phyloP scores from a whole-genome alignment of 2,888 invertebrate genomes.

The Lordiphosa fenestrarum region DNA sequence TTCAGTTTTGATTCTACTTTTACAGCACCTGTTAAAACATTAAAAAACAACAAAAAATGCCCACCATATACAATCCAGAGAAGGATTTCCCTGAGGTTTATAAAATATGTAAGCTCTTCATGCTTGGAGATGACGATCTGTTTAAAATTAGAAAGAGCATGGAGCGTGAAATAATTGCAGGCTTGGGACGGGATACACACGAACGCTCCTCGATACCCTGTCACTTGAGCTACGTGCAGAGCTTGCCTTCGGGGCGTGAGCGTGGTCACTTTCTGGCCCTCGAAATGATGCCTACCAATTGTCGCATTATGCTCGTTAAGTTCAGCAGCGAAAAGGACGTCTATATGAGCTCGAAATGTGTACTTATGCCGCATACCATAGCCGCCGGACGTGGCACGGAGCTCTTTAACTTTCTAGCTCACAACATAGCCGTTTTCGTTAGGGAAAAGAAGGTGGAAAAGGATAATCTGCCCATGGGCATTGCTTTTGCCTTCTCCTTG shows the following conservation, averaged over 20 bases:
- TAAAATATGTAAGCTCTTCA: slow-evolving; percentile 81
- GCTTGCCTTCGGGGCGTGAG: slow-evolving; percentile 95
- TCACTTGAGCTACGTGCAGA: slow-evolving; percentile 95
- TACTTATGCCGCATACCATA: slow-evolving; percentile 93
- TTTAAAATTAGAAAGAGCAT: slow-evolving; percentile 87
- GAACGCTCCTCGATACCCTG: slow-evolving; percentile 91
- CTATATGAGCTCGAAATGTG: slow-evolving; percentile 97
- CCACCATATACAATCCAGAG: slow-evolving; percentile 33
- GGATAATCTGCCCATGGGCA: slow-evolving; percentile 91
- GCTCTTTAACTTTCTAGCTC: slow-evolving; percentile 95
- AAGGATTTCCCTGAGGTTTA: slow-evolving; percentile 51
- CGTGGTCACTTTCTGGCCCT: slow-evolving; percentile 95
- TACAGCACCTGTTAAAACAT: background rate
- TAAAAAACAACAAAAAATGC: background rate
- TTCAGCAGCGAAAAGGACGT: slow-evolving; percentile 87
- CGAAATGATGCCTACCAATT: slow-evolving; percentile 99
- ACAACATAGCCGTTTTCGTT: slow-evolving; percentile 92
- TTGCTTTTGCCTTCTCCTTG: slow-evolving; percentile 97
- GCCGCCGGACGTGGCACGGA: slow-evolving; percentile 93
- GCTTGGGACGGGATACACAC: slow-evolving; percentile 88
- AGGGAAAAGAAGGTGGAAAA: slow-evolving; percentile 86
- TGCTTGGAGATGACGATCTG: slow-evolving; percentile 87
- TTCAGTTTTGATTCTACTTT: background rate
- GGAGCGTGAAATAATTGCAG: slow-evolving; percentile 86
- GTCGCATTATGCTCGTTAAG: slow-evolving; percentile 94